Evolutionary conservation across 2,797 vertebrate genomes (phyloP).

Genomic region (Synaphobranchus kaupii): DNA sequence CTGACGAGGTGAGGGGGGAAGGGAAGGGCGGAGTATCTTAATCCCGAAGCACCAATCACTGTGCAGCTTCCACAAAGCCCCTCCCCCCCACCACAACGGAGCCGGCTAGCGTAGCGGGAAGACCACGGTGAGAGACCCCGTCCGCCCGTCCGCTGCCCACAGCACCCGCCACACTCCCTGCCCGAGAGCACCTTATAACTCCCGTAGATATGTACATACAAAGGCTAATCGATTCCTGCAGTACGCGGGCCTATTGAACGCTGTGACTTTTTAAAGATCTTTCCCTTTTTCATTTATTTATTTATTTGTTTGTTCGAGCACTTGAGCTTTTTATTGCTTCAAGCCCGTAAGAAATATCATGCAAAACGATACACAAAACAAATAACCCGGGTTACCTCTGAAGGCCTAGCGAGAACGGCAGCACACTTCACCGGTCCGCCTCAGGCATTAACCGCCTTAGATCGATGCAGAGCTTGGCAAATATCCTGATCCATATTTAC

Average conservation of each 20-base stretch:
- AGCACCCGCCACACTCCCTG: not conserved
- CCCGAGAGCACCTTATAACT: conserved; percentile 8
- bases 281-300: not conserved
- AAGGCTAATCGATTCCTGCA: not conserved
- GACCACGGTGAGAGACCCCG: not conserved
- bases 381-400: not conserved
- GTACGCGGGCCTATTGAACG: not conserved
- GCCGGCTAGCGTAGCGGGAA: not conserved
- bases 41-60: conserved; percentile 21
- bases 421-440: not conserved
- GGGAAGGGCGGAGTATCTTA: not conserved
- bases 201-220: conserved; percentile 13
- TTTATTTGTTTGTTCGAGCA: not conserved
- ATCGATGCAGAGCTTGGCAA: not conserved
- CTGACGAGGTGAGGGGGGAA: not conserved
- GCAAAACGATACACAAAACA: not conserved
- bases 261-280: not conserved
- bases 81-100: not conserved
- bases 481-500: not conserved
- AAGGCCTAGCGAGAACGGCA: not conserved
- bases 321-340: not conserved
- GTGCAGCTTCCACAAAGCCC: not conserved
- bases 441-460: not conserved
- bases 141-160: not conserved
- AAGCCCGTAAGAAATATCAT: not conserved